phyloP scores from a whole-genome alignment of 2,113 vertebrate species.

The Platycercus adscitus region DNA sequence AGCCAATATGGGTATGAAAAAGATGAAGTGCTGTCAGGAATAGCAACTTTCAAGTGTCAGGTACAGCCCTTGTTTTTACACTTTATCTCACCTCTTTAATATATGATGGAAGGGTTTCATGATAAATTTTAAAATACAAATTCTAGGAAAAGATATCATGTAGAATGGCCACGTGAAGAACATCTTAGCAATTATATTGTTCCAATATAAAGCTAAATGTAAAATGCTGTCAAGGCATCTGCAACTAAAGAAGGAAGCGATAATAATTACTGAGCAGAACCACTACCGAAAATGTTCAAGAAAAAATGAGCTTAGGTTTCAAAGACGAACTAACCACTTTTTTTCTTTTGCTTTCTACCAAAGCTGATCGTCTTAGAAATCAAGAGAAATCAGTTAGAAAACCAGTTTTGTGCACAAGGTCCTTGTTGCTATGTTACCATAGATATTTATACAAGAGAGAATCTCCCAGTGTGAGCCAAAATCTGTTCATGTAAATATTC shows the following conservation, averaged over 20 bases:
- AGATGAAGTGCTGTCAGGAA: slow-evolving; percentile 76
- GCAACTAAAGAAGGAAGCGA: background rate
- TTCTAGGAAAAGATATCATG: background rate
- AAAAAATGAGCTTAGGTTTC: background rate
- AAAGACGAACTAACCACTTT: background rate
- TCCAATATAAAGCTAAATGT: background rate
- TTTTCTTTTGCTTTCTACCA: background rate
- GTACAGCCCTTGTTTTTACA: slow-evolving; percentile 67
- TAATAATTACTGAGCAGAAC: background rate
- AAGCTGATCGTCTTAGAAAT: background rate
- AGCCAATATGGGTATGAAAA: slow-evolving; percentile 76
- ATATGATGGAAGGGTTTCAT: background rate
- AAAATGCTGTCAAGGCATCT: background rate
- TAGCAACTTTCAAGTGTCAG: slow-evolving; percentile 68
- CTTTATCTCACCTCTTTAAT: slow-evolving; percentile 60
- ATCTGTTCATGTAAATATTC: slow-evolving; percentile 1
- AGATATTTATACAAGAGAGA: background rate
- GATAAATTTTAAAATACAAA: slow-evolving; percentile 39
- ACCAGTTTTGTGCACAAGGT: background rate
- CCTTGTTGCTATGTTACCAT: slow-evolving; percentile 14
- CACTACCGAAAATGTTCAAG: background rate
- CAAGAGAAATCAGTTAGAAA: background rate
- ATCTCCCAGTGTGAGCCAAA: background rate
- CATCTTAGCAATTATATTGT: background rate
- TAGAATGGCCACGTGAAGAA: background rate